phyloP scores from a whole-genome alignment of 2,797 vertebrate genomes.

The Sibirionetta formosa region DNA sequence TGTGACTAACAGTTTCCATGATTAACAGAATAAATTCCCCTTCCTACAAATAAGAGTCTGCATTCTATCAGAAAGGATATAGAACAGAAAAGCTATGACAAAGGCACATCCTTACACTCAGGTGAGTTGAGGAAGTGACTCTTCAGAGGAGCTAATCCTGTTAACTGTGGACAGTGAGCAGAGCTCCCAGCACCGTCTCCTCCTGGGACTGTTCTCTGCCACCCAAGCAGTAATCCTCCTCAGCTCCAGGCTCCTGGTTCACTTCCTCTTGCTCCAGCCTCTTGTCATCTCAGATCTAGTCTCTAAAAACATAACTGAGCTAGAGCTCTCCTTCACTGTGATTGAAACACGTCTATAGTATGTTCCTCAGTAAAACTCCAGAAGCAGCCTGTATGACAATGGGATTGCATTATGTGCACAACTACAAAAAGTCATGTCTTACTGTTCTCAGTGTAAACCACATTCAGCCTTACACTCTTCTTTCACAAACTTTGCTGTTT shows the following conservation, averaged over 20 bases:
- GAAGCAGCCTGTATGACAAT: not conserved
- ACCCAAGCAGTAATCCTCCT: rapidly evolving
- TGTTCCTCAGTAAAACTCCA: not conserved
- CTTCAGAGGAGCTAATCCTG: not conserved
- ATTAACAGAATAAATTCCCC: conserved; percentile 1
- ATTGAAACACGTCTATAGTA: not conserved
- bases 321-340: not conserved
- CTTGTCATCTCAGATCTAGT: not conserved
- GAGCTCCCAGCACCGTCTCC: not conserved
- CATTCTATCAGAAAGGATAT: not conserved
- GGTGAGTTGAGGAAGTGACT: rapidly evolving
- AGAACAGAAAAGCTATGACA: not conserved
- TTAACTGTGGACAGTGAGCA: rapidly evolving
- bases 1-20: conserved; percentile 19
- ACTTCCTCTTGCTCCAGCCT: not conserved
- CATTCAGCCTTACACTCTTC: not conserved
- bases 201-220: not conserved
- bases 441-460: not conserved
- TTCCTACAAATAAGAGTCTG: not conserved
- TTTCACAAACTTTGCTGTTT: not conserved
- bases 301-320: not conserved
- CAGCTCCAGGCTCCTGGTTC: not conserved
- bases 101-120: not conserved
- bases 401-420: not conserved
- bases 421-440: not conserved